Base-by-base conservation (phyloP, 2,888 invertebrate genomes). In the Dermolepida albohirtum region DNA sequence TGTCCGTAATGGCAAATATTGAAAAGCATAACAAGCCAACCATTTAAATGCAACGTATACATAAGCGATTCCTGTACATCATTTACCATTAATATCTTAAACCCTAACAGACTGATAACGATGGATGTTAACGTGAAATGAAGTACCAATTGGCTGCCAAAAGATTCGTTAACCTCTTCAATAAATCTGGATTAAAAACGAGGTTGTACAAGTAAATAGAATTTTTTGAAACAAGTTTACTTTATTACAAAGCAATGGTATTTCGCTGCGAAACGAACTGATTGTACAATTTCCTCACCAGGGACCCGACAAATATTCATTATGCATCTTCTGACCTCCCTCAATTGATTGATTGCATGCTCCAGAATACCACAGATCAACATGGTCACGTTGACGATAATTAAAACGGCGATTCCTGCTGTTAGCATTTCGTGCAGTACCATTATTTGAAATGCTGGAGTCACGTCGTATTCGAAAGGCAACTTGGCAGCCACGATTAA, bases 351-450 rank as follows among this genome's bases (percentile, higher is more conserved):
- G 5, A 73, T 73, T 12, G 74, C 73, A 57, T 77, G 77, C 6
- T 74, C 74, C n/a, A 77, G 59, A n/a, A 78, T 64, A 8, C 75
- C 74, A 66, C 75, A 77, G 1, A 77, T 64, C 34, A 76, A 47
- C 74, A 76, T 77, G 2, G 77, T 77, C 10, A 77, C 62, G 16
- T 71, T 73, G 39, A 77, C 65, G n/a, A 77, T 73, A 11, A 77
- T 70, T 39, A 77, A 65, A 7, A 75, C 73, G 1, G 75, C 74
- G 68, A 74, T 69, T 2, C 73, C 71, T 47, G 74, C 77, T 6
- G 75, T 74, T 34, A 75, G 73, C 11, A 77, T 73, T 64, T 77
- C 76, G 67, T 77, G 74, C 16, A 74, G 17, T 39, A 75, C 73
- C 11, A 73, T 70, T 5, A 77, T 69, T 67, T 76, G 72, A 54